Conservation (phyloP, 1,140 invertebrate genomes). For the Drosophila athabasca region DNA sequence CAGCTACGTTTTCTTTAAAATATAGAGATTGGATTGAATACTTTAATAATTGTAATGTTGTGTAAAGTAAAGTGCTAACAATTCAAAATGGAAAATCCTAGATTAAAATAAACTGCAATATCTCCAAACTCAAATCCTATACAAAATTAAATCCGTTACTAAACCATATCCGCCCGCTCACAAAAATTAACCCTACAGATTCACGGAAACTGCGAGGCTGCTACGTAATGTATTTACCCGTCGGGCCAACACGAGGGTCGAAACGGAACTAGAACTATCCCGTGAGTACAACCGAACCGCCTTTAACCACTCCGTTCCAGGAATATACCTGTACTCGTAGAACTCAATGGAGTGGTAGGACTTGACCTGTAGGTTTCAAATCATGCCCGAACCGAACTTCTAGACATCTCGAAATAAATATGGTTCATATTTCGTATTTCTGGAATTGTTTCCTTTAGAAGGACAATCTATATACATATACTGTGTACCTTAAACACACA, state of each 20-base stretch:
- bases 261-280: slow-evolving; percentile 94
- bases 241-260: slow-evolving; percentile 90
- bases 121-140: neutral
- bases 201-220: slow-evolving; percentile 97
- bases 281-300: slow-evolving; percentile 89
- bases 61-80: slow-evolving; percentile 66
- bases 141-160: slow-evolving; percentile 47
- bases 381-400: neutral
- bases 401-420: neutral
- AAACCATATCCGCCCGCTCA: slow-evolving; percentile 47
- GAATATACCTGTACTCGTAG: slow-evolving; percentile 8
- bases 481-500: neutral
- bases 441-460: neutral
- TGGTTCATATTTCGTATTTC: neutral
- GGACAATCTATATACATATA: slow-evolving; percentile 1
- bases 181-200: slow-evolving; percentile 87
- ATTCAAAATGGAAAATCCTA: slow-evolving; percentile 71
- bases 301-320: slow-evolving; percentile 35
- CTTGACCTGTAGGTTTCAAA: slow-evolving; percentile 26
- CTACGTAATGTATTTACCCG: slow-evolving; percentile 95
- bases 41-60: slow-evolving; percentile 18
- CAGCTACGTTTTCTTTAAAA: neutral
- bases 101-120: slow-evolving; percentile 15
- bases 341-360: slow-evolving; percentile 39
- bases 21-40: slow-evolving; percentile 20